phyloP scores from a whole-genome alignment of 2,888 invertebrate species.

The Xanthia icteritia region DNA sequence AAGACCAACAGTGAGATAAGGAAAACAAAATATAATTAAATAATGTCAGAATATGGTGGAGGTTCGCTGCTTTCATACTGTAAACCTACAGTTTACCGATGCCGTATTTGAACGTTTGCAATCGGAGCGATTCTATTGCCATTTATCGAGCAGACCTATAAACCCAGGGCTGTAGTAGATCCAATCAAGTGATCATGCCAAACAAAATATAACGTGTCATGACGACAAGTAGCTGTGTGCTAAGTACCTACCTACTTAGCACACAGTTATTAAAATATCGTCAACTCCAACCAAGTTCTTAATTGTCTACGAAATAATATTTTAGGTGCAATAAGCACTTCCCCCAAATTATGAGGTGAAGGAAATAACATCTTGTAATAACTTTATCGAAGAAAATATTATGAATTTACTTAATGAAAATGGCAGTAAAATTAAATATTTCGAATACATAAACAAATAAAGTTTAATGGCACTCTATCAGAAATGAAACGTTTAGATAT shows the following conservation, averaged over 20 bases:
- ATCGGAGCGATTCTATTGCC: conserved; percentile 6
- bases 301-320: conserved; percentile 38
- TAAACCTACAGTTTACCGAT: conserved; percentile 12
- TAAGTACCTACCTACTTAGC: too few species aligned
- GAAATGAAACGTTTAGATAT: neutral
- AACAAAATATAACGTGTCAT: neutral
- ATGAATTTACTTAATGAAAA: conserved; percentile 25
- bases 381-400: conserved; percentile 54
- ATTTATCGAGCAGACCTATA: conserved; percentile 22
- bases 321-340: conserved; percentile 42
- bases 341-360: conserved; percentile 39
- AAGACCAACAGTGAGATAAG: conserved; percentile 26
- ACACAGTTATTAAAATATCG: conserved; percentile 42
- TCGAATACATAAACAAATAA: neutral
- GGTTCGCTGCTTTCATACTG: conserved; percentile 2
- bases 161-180: conserved; percentile 1
- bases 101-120: conserved; percentile 32
- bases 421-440: neutral
- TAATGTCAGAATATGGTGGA: neutral
- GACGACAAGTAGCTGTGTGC: neutral
- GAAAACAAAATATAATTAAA: conserved; percentile 1
- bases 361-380: conserved; percentile 54
- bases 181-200: neutral
- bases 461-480: neutral
- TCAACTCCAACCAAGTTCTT: conserved; percentile 29